Conservation (phyloP, 2,797 vertebrate species). For the Chloroceryle amazona region DNA sequence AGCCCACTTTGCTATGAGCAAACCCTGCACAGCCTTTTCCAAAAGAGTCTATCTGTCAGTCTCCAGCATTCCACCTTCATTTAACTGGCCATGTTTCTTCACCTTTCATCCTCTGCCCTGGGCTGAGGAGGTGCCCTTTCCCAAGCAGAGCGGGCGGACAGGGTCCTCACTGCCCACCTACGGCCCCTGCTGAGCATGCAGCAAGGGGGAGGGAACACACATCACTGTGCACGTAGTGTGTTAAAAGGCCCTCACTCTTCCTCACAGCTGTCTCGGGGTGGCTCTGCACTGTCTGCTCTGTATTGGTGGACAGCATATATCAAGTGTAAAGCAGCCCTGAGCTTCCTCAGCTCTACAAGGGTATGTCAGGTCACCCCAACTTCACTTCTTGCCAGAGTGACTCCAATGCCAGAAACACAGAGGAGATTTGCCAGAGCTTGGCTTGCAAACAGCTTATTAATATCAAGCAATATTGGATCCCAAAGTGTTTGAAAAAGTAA, state of each 20-base stretch:
- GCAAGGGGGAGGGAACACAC: not conserved
- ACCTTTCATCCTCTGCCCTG: not conserved
- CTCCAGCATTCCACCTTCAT: not conserved
- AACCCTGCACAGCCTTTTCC: not conserved
- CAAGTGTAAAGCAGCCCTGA: not conserved
- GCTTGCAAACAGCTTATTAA: not conserved
- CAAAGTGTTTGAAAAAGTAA: not conserved
- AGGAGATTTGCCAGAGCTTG: not conserved
- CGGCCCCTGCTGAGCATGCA: rapidly evolving
- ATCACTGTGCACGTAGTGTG: not conserved
- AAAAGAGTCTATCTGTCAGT: not conserved
- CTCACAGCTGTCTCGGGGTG: not conserved
- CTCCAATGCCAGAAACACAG: not conserved
- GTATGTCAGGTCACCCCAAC: not conserved
- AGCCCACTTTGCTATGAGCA: not conserved
- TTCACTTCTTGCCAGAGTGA: not conserved
- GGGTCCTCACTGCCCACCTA: not conserved
- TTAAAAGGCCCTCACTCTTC: not conserved
- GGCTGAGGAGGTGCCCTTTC: not conserved
- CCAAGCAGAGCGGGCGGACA: rapidly evolving
- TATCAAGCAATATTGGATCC: not conserved
- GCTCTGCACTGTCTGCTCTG: not conserved
- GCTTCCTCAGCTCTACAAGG: not conserved
- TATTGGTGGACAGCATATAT: not conserved
- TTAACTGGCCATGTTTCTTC: not conserved